Base-by-base conservation (phyloP, 2,113 vertebrate genomes). In the Mustelus asterias region DNA sequence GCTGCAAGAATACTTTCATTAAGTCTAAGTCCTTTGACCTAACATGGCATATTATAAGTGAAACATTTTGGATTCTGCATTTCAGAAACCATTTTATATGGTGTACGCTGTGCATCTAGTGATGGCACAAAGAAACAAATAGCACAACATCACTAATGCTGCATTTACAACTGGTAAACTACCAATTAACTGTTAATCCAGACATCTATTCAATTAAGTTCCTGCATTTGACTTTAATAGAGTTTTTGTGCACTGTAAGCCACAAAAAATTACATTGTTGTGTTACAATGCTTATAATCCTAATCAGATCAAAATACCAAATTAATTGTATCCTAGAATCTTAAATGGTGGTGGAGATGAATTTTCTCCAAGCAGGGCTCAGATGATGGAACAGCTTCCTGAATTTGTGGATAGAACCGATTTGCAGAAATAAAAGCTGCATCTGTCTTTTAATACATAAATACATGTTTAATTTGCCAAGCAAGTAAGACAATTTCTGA, bases 381-480 rank as follows among this genome's bases (percentile, higher is more conserved):
- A 29, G 26, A 89, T 33, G 88, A 63, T 90, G 54, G 54, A 90
- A 16, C 33, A 54, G 88, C 54, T 90, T 54, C 58, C 88, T 60
- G 29, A 90, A 60, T 89, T 60, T 90, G 86, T 89, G 88, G 24
- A 90, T 54, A 90, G 60, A 90, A 29, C 88, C 29, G 48, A 29
- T 33, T 90, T 60, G 88, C 29, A 90, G 29, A 54, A 63, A 58
- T 33, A 90, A 90, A 90, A 90, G 88, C 54, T 33, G 54, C 54
- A 90, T 60, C 54, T 90, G 44, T 90, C 48, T 60, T 60, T 90
- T 90, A 90, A 60, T 90, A 90, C 54, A 89, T 58, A 89, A 89
- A 89, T 89, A 33, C 88, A 63, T 90, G 29, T 54, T 90, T 90
- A 90, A 60, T 90, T 63, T 90, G 88, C 88, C 88, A 90, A 90